phyloP scores from a whole-genome alignment of 2,797 vertebrate genomes.

The Micromesistius poutassou region DNA sequence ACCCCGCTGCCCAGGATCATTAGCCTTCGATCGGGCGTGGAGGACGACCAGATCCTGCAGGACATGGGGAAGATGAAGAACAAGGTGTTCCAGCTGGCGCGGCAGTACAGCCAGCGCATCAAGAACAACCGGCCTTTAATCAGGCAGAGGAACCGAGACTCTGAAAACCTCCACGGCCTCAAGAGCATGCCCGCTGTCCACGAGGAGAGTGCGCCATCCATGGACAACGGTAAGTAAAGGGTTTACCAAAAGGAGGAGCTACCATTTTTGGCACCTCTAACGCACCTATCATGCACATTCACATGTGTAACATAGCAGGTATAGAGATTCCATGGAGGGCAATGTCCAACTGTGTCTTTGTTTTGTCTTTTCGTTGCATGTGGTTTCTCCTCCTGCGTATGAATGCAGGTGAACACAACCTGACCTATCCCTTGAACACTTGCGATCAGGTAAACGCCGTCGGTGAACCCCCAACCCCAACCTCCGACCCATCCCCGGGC shows the following conservation, averaged over 20 bases:
- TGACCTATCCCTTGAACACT: constrained; percentile 57
- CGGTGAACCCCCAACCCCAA: constrained; percentile 64
- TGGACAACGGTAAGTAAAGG: constrained; percentile 64
- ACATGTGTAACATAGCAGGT: neutral
- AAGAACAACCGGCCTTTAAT: constrained; percentile 74
- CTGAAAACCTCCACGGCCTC: constrained; percentile 51
- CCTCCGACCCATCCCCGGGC: constrained; percentile 52
- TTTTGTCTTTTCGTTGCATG: neutral
- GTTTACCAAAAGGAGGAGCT: neutral
- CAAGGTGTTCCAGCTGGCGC: constrained; percentile 91
- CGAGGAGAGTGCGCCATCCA: constrained; percentile 65
- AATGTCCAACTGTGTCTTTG: constrained; percentile 14
- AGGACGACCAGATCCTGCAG: constrained; percentile 73
- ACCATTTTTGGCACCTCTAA: neutral
- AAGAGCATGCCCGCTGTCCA: constrained; percentile 57
- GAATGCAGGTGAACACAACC: constrained; percentile 70
- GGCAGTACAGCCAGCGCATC: constrained; percentile 95
- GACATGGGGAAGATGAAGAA: constrained; percentile 82
- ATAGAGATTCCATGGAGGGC: neutral
- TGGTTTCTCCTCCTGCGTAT: constrained; percentile 25
- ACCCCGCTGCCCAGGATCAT: constrained; percentile 63
- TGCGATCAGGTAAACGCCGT: constrained; percentile 58
- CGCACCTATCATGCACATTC: neutral
- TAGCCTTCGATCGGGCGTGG: constrained; percentile 55
- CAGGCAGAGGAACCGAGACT: constrained; percentile 54